Conservation (phyloP, 2,888 invertebrate species). For the Steromphala cineraria region DNA sequence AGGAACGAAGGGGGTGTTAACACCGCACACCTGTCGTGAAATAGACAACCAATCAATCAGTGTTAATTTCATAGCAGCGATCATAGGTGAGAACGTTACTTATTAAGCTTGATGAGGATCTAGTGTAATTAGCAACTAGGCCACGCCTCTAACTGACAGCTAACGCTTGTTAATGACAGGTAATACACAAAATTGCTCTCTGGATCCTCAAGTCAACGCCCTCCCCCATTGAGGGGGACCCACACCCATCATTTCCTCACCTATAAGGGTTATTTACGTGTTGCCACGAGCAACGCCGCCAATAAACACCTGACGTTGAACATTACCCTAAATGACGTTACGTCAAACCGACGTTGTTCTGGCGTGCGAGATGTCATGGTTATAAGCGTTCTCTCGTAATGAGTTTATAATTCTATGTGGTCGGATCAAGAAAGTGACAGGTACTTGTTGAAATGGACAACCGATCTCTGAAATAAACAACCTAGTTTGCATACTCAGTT, state of each 20-base stretch:
- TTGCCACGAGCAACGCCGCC: background rate
- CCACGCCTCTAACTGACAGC: background rate
- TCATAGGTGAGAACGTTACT: slow-evolving; percentile 13
- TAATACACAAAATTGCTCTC: slow-evolving; percentile 3
- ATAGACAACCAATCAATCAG: slow-evolving; percentile 11
- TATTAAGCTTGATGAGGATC: slow-evolving; percentile 14
- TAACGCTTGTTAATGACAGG: slow-evolving; percentile 5
- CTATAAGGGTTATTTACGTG: slow-evolving; percentile 4
- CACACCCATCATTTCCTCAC: background rate
- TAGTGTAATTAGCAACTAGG: background rate
- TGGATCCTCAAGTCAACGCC: background rate
- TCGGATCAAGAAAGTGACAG: background rate
- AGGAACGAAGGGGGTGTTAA: background rate
- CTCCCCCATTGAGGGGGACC: background rate
- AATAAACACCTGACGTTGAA: background rate
- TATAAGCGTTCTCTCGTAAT: background rate
- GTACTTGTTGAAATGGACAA: background rate
- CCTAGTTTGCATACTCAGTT: no score
- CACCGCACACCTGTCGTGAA: background rate
- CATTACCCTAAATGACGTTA: background rate
- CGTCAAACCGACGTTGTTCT: background rate
- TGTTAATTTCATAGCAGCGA: slow-evolving; percentile 11
- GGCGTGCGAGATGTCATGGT: no score
- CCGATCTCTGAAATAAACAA: background rate
- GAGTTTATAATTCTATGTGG: background rate